Evolutionary conservation across 2,113 vertebrate genomes (phyloP).

Genomic region (Mormoops blainvillei): DNA sequence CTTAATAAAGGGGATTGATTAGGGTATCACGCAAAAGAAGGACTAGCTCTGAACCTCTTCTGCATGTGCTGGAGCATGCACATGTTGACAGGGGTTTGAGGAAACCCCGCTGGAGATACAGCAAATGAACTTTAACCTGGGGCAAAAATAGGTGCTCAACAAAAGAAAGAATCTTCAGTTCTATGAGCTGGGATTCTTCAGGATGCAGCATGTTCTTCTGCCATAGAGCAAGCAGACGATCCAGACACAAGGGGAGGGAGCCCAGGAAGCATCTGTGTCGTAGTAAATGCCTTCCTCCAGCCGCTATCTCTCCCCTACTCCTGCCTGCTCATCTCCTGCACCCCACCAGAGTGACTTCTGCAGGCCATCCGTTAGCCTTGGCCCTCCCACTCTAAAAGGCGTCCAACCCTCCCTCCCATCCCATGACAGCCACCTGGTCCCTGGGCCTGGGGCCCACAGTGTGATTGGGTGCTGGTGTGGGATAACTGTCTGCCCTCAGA

Average conservation of each 20-base stretch:
- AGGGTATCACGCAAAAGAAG: background rate
- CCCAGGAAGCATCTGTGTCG: background rate
- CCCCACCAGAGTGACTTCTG: background rate
- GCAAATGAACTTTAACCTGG: background rate
- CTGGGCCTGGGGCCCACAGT: background rate
- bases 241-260: background rate
- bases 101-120: background rate
- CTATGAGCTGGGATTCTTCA: background rate
- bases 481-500: background rate
- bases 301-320: background rate
- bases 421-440: background rate
- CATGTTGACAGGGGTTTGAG: background rate
- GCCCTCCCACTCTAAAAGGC: background rate
- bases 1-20: background rate
- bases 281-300: background rate
- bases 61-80: background rate
- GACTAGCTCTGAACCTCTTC: background rate
- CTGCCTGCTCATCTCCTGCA: background rate
- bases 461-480: background rate
- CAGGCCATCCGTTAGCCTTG: background rate
- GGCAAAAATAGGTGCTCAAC: background rate
- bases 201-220: background rate
- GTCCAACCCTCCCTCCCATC: background rate
- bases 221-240: background rate
- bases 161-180: constrained; percentile 7